phyloP scores from a whole-genome alignment of 2,113 vertebrate genomes.

The Ardeotis arabs region DNA sequence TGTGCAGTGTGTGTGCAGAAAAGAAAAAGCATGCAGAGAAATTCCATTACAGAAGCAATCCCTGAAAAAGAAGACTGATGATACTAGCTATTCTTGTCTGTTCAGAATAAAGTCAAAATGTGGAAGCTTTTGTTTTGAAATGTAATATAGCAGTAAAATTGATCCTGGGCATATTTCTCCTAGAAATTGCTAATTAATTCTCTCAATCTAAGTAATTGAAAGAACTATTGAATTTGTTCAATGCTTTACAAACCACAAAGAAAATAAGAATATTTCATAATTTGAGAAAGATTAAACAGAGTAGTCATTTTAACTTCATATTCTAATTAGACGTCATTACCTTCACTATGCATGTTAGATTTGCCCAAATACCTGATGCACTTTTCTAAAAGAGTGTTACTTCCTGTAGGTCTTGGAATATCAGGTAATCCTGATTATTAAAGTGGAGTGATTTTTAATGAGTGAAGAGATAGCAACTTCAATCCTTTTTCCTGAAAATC shows the following conservation, averaged over 20 bases:
- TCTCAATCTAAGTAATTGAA: neutral
- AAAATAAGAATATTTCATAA: neutral
- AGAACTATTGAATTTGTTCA: neutral
- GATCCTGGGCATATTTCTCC: neutral
- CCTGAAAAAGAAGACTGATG: neutral
- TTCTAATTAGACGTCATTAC: neutral
- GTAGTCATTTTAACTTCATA: neutral
- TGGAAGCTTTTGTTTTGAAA: neutral
- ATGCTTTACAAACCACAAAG: neutral
- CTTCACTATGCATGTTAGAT: neutral
- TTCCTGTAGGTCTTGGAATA: slow-evolving; percentile 6
- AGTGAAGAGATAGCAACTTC: slow-evolving; percentile 10
- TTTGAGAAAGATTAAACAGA: neutral
- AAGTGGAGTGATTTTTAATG: slow-evolving; percentile 4
- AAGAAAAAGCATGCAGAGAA: neutral
- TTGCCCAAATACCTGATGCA: neutral
- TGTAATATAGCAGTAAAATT: neutral
- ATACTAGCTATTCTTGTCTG: neutral
- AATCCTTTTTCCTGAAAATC: slow-evolving; percentile 21
- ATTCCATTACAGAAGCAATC: neutral
- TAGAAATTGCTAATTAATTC: neutral
- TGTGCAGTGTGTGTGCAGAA: neutral
- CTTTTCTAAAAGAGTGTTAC: neutral
- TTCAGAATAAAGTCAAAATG: neutral
- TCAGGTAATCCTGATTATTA: slow-evolving; percentile 52